phyloP scores from a whole-genome alignment of 2,797 vertebrate genomes.

The Manis javanica region DNA sequence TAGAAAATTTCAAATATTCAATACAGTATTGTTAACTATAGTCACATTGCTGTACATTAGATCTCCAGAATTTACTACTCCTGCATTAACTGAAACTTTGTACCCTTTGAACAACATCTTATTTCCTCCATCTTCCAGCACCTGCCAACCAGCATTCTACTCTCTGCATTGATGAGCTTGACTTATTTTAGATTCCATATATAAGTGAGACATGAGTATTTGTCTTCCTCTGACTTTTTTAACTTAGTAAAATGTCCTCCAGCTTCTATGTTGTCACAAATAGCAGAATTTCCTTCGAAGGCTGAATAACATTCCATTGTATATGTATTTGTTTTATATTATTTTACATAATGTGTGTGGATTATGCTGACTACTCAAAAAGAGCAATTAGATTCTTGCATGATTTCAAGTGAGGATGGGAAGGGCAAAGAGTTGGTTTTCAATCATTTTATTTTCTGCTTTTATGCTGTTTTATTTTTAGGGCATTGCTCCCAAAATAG shows the following conservation, averaged over 20 bases:
- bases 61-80: neutral
- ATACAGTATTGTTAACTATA: neutral
- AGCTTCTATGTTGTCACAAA: neutral
- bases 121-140: neutral
- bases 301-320: neutral
- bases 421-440: constrained; percentile 20
- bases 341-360: constrained; percentile 9
- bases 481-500: constrained; percentile 91
- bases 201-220: neutral
- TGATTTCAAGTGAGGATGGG: neutral
- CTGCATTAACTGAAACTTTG: neutral
- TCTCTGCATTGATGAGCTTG: neutral
- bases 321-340: neutral
- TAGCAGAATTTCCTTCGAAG: neutral
- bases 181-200: neutral
- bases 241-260: neutral
- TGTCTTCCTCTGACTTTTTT: neutral
- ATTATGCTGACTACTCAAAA: neutral
- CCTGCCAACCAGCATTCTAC: neutral
- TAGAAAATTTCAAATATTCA: neutral
- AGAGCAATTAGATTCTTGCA: constrained; percentile 11
- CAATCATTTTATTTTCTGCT: constrained; percentile 53
- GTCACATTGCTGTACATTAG: neutral
- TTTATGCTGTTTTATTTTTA: constrained; percentile 81
- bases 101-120: neutral